Evolutionary conservation across 2,113 vertebrate genomes (phyloP), one percentile per base, ranked within the genome.

Genomic region (Lethenteron camtschaticum): DNA sequence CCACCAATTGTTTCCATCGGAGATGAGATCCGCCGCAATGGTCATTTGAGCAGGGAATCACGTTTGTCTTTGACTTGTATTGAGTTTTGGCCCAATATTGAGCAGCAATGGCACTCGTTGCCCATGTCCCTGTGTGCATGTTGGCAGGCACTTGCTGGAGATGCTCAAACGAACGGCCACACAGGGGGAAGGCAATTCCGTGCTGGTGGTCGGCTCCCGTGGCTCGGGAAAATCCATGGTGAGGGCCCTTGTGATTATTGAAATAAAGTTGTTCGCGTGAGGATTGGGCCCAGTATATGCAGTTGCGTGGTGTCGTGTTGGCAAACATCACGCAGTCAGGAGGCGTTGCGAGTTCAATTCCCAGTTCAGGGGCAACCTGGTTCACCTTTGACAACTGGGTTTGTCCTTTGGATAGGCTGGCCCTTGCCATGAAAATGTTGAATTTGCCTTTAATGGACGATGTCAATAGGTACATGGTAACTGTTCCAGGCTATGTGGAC

Each of bases 131-230:
- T 70, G 56, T 55, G 2, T 9, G 16, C 12, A 4, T 56, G 41
- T 66, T 8, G 69, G 14, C 57, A n/a, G 1, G 1, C 2, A 4
- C 2, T 9, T 99, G 72, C 76, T 87, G 78, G 92, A 95, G 73
- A 80, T 99, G 75, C 81, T 99, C 74, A 90, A 75, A 74, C 82
- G 85, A 71, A 92, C 89, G 6, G 82, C 79, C 8, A 16, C 86
- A 74, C 79, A 91, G 3, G 94, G 94, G 71, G 94, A 99, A 77
- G 94, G 94, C 69, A 96, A 99, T 70, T 99, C 94, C 1, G 83
- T 89, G 59, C 85, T 99, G 8, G 78, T 99, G 55, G 81, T 99
- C 12, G 90, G 92, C 3, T 87, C 92, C 56, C 80, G 90, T 72
- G 92, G 90, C 75, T 79, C 84, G 0, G 94, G 94, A 58, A 99